Evolutionary conservation across 1,140 invertebrate genomes (phyloP).

Genomic region (Agrilus planipennis): DNA sequence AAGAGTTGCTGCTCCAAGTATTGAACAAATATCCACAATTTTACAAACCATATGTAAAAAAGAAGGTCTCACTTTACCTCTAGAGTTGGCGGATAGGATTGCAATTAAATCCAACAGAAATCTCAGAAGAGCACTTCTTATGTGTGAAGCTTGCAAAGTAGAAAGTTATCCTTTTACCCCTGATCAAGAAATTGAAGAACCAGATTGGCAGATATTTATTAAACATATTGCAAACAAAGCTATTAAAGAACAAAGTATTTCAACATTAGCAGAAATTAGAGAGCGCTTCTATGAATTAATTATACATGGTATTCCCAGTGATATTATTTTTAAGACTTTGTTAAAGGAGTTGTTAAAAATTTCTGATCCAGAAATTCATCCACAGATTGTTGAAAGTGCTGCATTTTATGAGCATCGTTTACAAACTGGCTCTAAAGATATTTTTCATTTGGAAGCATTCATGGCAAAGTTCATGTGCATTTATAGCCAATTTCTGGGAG

Average conservation of each 20-base stretch:
- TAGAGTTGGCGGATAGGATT: constrained; percentile 66
- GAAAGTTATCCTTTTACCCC: constrained; percentile 81
- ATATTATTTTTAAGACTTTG: constrained; percentile 85
- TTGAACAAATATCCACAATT: constrained; percentile 62
- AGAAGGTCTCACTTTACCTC: constrained; percentile 69
- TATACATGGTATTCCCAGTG: constrained; percentile 85
- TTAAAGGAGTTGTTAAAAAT: constrained; percentile 75
- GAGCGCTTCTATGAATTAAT: constrained; percentile 87
- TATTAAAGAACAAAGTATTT: constrained; percentile 76
- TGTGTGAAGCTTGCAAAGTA: constrained; percentile 89
- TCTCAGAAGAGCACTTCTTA: constrained; percentile 83
- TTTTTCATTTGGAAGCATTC: constrained; percentile 96
- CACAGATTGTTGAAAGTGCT: constrained; percentile 70
- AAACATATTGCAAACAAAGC: constrained; percentile 80
- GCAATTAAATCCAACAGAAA: constrained; percentile 77
- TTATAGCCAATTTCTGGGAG: too few species aligned
- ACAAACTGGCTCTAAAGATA: constrained; percentile 82
- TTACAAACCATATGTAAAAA: constrained; percentile 65
- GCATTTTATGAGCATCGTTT: constrained; percentile 85
- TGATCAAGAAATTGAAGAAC: constrained; percentile 71
- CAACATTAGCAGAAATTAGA: constrained; percentile 72
- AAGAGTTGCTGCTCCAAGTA: constrained; percentile 76
- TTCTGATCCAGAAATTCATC: constrained; percentile 83
- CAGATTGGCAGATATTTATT: constrained; percentile 91
- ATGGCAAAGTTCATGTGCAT: constrained; percentile 92